Evolutionary conservation across 30 jellyfish, hydroid and myxozoan genomes (phyloP), one percentile per base, ranked within the genome.

Genomic region (Cassiopea andromeda): DNA sequence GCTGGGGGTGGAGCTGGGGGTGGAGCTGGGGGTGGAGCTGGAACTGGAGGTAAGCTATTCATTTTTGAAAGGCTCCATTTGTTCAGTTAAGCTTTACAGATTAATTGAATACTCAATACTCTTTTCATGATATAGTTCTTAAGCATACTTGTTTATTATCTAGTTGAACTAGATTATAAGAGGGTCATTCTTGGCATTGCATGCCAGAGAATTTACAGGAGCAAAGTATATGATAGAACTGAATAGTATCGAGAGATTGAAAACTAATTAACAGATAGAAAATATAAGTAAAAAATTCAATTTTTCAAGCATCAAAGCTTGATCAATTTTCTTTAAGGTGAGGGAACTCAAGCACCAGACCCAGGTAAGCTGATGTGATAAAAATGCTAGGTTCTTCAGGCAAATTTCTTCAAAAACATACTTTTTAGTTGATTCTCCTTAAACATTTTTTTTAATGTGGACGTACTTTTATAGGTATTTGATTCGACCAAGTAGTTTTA

Each of bases 1-100:
- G 97, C 86, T 0, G 97, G 92, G 14, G 94, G 91, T 46, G 85
- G 84, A 2, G 95, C 94, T 75, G 89, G 82, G 17, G 94, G 80
- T 17, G 80, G 80, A 3, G 91, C 91, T 77, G 91, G 91, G 7
- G 83, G 5, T 78, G 92, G 78, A 5, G 92, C 87, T 50, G 96
- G 64, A 6, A 10, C 64, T 54, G 64, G 64, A 54, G 12, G 64
- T 54, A 54, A 54, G 64, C 10, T 10, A 3, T 6, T 54, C 7
- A 54, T 10, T 54, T 54, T 54, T 10, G 7, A 6, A 3, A 3
- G 7, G 12, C 12, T 54, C 64, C 12, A 54, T 3, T 10, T 10
- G 64, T 54, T 54, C 10, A 3, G 64, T 54, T 3, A 54, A 54
- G 64, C 12, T 54, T 54, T 54, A 54, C 64, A 54, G 64, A 10